phyloP scores from a whole-genome alignment of 2,888 invertebrate genomes.

The Empis stercorea region DNA sequence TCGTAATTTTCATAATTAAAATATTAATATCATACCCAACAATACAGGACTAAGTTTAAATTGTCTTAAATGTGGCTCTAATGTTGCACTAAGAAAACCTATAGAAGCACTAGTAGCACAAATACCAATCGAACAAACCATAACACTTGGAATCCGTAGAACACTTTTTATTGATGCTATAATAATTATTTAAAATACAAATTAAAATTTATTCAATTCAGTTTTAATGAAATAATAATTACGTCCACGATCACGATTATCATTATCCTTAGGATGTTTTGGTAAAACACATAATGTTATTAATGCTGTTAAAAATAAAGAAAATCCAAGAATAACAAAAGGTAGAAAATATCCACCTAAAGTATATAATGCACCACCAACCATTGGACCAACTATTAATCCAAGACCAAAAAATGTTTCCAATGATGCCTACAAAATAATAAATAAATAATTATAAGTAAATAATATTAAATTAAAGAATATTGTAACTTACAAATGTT shows the following conservation, averaged over 20 bases:
- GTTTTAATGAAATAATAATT: constrained; percentile 21
- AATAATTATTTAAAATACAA: background rate
- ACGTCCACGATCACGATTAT: constrained; percentile 47
- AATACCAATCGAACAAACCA: constrained; percentile 56
- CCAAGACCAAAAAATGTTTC: constrained; percentile 82
- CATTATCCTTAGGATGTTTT: constrained; percentile 42
- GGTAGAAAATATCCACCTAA: constrained; percentile 68
- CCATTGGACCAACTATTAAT: constrained; percentile 78
- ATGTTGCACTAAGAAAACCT: constrained; percentile 77
- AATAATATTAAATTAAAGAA: background rate
- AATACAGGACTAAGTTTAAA: constrained; percentile 15
- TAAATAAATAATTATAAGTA: constrained; percentile 1
- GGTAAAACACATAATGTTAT: constrained; percentile 63
- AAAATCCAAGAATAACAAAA: constrained; percentile 64
- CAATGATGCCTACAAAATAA: constrained; percentile 51
- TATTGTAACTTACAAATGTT: constrained; percentile 68
- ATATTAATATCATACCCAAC: constrained; percentile 8
- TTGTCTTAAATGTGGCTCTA: constrained; percentile 69
- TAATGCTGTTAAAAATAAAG: constrained; percentile 60
- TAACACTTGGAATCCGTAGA: constrained; percentile 60
- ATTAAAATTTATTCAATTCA: background rate
- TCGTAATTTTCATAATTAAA: background rate
- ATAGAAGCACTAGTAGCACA: constrained; percentile 69
- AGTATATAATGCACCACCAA: constrained; percentile 74
- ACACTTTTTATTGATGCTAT: constrained; percentile 51